Base-by-base conservation (phyloP, 2,797 vertebrate genomes). In the Rhabdomys pumilio region DNA sequence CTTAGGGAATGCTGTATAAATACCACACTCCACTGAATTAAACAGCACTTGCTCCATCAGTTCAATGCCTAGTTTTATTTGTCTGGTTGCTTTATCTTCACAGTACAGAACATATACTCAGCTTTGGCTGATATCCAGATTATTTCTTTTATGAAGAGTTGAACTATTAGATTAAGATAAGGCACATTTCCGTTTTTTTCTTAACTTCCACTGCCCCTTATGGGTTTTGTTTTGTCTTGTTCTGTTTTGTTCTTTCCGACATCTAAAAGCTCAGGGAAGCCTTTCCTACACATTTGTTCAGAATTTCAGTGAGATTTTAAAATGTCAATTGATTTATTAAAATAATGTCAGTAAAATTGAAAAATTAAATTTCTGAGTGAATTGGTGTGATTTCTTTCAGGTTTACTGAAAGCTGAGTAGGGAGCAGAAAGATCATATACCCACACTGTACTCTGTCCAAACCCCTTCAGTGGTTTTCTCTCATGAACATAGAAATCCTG, bases 241-340 rank as follows among this genome's bases (percentile, higher is more conserved):
- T 38, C 38, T 38, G 38, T 38, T 89, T 4, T 53, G 31, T 26
- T 57, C 22, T 59, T 82, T 4, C 67, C 47, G 26, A 41, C 22
- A 29, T 72, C 13, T 80, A 65, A 50, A 53, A 17, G 53, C 57
- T 17, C 53, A 63, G 53, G 41, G 8, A 13, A 26, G 81, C 6
- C 59, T 34, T 26, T 69, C 3, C 6, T 63, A 72, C 41, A 34
- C 8, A 61, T 61, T 79, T 38, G 0, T 84, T 88, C 72, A 88
- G n/a, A 93, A 80, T 31, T 91, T 53, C 82, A 31, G 5, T 65
- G 50, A 91, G 14, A 88, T 75, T 65, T 95, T 86, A 24, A 84
- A 73, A 73, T 94, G 63, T 9, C 41, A 76, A 7, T 47, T 86
- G 72, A 22, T 73, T 87, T 41, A 57, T 92, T 61, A 10, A 57